phyloP scores from a whole-genome alignment of 2,113 vertebrate genomes.

The Hymenochirus boettgeri region DNA sequence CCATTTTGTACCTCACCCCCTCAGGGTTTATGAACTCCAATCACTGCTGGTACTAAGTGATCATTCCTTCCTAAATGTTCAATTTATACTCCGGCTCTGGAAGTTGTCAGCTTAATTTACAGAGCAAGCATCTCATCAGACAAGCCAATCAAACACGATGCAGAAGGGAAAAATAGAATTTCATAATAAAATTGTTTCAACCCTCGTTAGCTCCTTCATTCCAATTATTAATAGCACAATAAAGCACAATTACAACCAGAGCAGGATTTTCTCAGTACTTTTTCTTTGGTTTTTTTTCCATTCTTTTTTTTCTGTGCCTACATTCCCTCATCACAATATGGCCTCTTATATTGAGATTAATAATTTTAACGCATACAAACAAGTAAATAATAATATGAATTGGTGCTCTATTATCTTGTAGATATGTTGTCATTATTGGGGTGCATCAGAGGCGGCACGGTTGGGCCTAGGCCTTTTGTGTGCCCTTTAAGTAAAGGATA shows the following conservation, averaged over 20 bases:
- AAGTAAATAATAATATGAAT: too few relatives aligned
- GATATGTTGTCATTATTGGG: too few relatives aligned
- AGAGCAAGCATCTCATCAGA: conserved; percentile 23
- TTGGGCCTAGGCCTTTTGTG: too few relatives aligned
- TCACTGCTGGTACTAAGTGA: conserved; percentile 26
- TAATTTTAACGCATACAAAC: too few relatives aligned
- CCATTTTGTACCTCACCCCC: conserved; percentile 5
- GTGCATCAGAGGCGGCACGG: too few relatives aligned
- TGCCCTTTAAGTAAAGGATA: too few relatives aligned
- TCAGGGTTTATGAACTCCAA: conserved; percentile 23
- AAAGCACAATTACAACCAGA: conserved; percentile 22
- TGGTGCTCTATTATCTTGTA: too few relatives aligned
- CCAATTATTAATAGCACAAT: conserved; percentile 35
- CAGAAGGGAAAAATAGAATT: conserved; percentile 15
- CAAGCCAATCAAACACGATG: conserved; percentile 19
- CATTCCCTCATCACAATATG: too few relatives aligned
- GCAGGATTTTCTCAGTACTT: neutral
- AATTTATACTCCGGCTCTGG: conserved; percentile 31
- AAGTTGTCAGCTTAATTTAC: conserved; percentile 39
- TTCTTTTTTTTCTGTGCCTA: neutral
- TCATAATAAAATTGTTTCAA: conserved; percentile 33
- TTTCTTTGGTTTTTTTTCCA: neutral
- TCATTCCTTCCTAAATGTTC: conserved; percentile 28
- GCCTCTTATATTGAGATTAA: too few relatives aligned
- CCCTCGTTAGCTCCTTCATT: conserved; percentile 24